Conservation (phyloP, 2,888 invertebrate species). For the Anaspis maculata region DNA sequence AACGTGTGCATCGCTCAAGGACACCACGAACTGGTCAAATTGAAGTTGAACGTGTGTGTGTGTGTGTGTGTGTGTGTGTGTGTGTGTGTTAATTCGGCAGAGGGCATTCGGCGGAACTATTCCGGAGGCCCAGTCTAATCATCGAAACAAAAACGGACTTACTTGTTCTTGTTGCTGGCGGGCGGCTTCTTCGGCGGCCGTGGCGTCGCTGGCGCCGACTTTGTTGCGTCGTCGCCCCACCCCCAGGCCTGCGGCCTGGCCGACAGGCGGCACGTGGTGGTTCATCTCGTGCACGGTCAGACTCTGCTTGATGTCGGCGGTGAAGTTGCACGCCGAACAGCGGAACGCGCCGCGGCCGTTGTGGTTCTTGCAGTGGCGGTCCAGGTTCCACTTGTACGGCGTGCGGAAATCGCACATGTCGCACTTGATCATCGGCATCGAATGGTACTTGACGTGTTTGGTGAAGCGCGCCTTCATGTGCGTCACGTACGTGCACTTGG, state of each 20-base stretch:
- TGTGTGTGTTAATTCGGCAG: no score
- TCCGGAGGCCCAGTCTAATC: no score
- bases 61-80: no score
- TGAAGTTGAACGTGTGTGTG: no score
- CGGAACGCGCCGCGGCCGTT: slow-evolving; percentile 74
- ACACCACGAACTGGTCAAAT: no score
- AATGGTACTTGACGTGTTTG: slow-evolving; percentile 89
- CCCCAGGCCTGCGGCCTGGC: slow-evolving; percentile 52
- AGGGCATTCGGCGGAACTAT: no score
- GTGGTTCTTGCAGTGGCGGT: slow-evolving; percentile 88
- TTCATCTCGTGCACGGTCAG: slow-evolving; percentile 87
- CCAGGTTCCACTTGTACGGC: slow-evolving; percentile 88
- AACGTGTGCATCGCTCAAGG: no score
- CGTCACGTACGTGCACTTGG: slow-evolving; percentile 85
- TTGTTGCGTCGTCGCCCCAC: slow-evolving; percentile 58
- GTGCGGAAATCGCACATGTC: slow-evolving; percentile 89
- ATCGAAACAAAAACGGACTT: slow-evolving; percentile 1
- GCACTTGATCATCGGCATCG: slow-evolving; percentile 92
- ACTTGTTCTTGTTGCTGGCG: slow-evolving; percentile 11
- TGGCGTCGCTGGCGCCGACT: slow-evolving; percentile 64
- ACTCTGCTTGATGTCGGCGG: slow-evolving; percentile 86
- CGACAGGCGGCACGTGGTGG: slow-evolving; percentile 76
- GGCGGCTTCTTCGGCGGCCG: slow-evolving; percentile 39
- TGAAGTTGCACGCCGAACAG: slow-evolving; percentile 83
- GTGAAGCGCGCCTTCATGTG: slow-evolving; percentile 83